Evolutionary conservation across 2,113 vertebrate species (phyloP), one percentile per base, ranked within the genome.

Genomic region (Clupea harengus): DNA sequence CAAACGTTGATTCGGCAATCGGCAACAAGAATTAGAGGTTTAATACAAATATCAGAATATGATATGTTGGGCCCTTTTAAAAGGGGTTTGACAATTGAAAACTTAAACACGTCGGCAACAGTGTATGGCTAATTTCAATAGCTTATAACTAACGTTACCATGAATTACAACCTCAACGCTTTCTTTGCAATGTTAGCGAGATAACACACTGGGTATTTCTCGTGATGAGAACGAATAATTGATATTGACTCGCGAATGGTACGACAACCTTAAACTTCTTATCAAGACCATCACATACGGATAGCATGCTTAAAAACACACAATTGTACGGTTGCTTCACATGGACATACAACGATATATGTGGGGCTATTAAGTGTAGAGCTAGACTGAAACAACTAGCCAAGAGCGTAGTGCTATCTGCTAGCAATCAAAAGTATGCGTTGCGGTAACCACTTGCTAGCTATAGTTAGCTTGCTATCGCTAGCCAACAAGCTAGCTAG

Each of bases 381-480:
- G 4, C 6, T 20, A 22, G 64, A 3, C 64, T 72, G 3, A 25
- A 25, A 25, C 64, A 28, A 25, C 64, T 72, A 72, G 11, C 64
- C 64, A 11, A 32, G 25, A 7, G 64, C 64, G 28, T 3, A 72
- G 25, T 32, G 64, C 64, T 72, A 72, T 72, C 57, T 84, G 57
- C 44, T 84, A 84, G 52, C 83, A 46, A 45, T 44, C 83, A 72
- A 84, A 46, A 67, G 39, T 67, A 83, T 18, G 28, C 52, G 18
- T 72, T 72, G 64, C 25, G 64, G 64, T 72, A 72, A 72, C 25
- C 67, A 82, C 89, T 90, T 86, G 86, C 89, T 84, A 84, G 87
- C 89, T 90, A 90, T 9, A 15, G 83, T 80, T 78, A 64, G 83
- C 85, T 84, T 82, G 87, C 85, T 82, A 50, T 81, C 86, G 86